Base-by-base conservation (phyloP, 2,888 invertebrate genomes). In the Mythimna albipuncta region DNA sequence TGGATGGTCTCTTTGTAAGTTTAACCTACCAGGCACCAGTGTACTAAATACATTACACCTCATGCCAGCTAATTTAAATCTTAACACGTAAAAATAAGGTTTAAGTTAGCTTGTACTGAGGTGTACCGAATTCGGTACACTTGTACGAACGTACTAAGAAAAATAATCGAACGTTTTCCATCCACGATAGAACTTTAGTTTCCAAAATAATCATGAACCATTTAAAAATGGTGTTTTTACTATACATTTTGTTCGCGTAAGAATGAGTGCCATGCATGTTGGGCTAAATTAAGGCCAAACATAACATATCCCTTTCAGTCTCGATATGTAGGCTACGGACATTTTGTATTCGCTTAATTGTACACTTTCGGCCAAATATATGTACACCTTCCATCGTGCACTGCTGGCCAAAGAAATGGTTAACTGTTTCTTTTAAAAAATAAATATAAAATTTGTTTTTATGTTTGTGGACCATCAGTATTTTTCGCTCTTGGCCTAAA, bases 401-500 rank as follows among this genome's bases (percentile, higher is more conserved):
- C 80, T 69, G 54, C 54, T 61, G 83, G 70, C 74, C 68, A 79
- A 66, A 61, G 47, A 69, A 71, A 82, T 67, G 64, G 59, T 38
- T 13, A 64, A 55, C 11, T 26, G 10, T 81, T 81, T 63, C 52
- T 44, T 61, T 47, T n/a, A 52, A 79, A 54, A 62, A 54, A 55
- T 59, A 64, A 32, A n/a, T n/a, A n/a, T n/a, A n/a, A 19, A 41
- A 16, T 5, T 19, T 47, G 35, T 32, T 58, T 82, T 66, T 61
- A 62, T 69, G 69, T 64, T 69, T 67, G 26, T 68, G 55, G 72
- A 78, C 75, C 75, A 75, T 77, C 72, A 76, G 70, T 84, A 82
- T 83, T 75, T 82, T 70, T 75, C 69, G 64, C 67, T 73, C 54
- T 57, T 84, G 85, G 85, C 85, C 85, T 86, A 86, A 85, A 74